A percentile compares a stretch with the other conserved stretches of the same genome.
Evolutionary conservation across 2,113 vertebrate genomes (phyloP).

Genomic region (Pollimyrus isidori): DNA sequence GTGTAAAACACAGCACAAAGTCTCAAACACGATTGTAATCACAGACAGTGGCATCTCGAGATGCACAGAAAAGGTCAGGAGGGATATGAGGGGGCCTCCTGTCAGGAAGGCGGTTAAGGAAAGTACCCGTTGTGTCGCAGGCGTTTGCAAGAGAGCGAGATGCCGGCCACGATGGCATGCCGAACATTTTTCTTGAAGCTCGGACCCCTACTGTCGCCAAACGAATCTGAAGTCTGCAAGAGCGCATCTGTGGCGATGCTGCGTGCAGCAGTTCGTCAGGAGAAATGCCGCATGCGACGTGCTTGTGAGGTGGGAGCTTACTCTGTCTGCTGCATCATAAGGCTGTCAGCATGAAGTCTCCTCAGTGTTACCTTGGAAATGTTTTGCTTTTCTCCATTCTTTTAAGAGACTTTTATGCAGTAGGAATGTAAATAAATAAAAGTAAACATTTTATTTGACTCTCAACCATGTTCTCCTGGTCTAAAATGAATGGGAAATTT

Average conservation of each 20-base stretch:
- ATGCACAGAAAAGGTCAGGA: neutral
- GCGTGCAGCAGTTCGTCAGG: neutral
- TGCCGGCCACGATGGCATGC: neutral
- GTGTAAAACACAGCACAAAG: neutral
- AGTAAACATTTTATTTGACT: neutral
- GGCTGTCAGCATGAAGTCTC: neutral
- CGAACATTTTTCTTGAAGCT: neutral
- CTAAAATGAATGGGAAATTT: neutral
- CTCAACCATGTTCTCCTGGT: neutral
- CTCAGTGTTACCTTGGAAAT: neutral
- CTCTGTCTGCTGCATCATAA: neutral
- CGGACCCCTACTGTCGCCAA: neutral
- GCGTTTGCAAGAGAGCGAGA: neutral
- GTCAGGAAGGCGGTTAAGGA: neutral
- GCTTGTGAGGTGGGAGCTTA: neutral
- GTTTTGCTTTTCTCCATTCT: neutral
- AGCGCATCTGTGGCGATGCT: neutral
- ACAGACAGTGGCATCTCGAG: neutral
- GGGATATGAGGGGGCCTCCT: neutral
- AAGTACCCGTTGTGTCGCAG: neutral
- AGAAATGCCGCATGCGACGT: neutral
- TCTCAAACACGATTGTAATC: neutral
- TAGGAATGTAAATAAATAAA: neutral
- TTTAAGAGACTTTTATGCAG: neutral
- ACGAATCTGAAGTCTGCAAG: neutral